phyloP scores from a whole-genome alignment of 2,113 vertebrate species.

The Cathartes aura region DNA sequence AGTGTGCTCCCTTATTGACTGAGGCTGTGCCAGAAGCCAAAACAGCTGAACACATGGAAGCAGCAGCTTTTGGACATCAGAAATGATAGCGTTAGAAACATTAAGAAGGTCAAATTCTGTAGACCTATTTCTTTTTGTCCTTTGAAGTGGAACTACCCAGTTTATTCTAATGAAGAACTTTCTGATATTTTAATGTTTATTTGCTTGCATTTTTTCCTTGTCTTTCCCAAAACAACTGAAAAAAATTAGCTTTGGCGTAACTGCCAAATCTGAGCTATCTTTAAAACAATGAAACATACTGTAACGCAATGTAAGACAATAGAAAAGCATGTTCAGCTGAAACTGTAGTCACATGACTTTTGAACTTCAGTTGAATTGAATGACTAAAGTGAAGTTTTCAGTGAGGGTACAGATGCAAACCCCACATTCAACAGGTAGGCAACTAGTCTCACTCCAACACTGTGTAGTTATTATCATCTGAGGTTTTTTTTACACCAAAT shows the following conservation, averaged over 20 bases:
- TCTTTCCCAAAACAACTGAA: background rate
- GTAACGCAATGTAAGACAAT: background rate
- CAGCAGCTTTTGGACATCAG: conserved; percentile 57
- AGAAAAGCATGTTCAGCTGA: background rate
- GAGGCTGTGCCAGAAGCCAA: conserved; percentile 64
- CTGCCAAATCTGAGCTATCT: background rate
- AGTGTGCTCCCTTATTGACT: conserved; percentile 18
- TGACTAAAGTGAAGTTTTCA: background rate
- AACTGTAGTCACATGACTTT: background rate
- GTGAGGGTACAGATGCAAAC: background rate
- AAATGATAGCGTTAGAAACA: conserved; percentile 19
- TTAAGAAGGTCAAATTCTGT: conserved; percentile 65
- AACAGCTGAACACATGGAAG: conserved; percentile 57
- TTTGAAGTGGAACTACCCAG: conserved; percentile 34
- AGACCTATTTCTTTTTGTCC: background rate
- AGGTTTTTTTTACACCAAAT: background rate
- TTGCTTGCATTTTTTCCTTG: background rate
- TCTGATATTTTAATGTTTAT: background rate
- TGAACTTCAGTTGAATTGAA: background rate
- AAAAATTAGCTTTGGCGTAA: background rate
- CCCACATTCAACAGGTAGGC: background rate
- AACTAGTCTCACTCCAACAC: background rate
- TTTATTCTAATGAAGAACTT: background rate
- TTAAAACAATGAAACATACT: background rate
- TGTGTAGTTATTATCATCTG: background rate